These are phyloP conservation scores for Lichenostomus cassidix DNA, from an alignment of 2,113 vertebrate genomes.

Conservation along the genomic window DNA sequence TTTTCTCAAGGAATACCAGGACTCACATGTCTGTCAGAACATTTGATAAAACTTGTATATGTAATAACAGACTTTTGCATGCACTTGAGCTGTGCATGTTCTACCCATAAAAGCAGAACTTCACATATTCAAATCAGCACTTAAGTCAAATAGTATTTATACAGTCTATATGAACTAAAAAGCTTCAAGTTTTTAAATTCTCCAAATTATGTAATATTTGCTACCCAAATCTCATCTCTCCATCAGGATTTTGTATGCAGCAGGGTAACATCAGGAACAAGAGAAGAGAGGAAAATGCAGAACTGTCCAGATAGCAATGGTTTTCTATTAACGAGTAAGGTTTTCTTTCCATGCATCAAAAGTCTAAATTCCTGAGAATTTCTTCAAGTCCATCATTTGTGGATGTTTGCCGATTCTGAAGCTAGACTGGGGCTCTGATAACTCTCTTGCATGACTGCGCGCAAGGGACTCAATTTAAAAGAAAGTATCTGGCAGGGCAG, in stretches of 20 bases:
- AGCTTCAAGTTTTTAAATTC: not conserved
- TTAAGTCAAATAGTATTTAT: not conserved
- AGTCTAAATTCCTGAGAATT: constrained; percentile 46
- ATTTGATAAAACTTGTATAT: not conserved
- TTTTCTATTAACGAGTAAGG: not conserved
- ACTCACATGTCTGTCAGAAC: fast-evolving
- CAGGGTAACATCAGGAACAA: not conserved
- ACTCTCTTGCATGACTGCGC: constrained; percentile 34
- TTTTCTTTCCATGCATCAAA: not conserved
- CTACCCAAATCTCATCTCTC: not conserved
- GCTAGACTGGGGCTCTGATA: constrained; percentile 19
- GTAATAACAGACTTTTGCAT: not conserved
- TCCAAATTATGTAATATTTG: not conserved
- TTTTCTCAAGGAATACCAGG: not conserved
- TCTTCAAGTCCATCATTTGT: constrained; percentile 41
- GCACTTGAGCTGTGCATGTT: not conserved
- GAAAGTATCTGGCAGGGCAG: constrained; percentile 52
- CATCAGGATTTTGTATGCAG: not conserved
- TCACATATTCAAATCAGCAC: not conserved
- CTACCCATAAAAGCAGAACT: not conserved
- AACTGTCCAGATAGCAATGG: not conserved
- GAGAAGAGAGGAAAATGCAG: not conserved
- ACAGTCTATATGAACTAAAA: not conserved
- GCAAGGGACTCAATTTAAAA: constrained; percentile 64
- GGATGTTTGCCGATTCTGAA: constrained; percentile 36